Conservation (phyloP, 2,113 vertebrate species). For the Pholis gunnellus region DNA sequence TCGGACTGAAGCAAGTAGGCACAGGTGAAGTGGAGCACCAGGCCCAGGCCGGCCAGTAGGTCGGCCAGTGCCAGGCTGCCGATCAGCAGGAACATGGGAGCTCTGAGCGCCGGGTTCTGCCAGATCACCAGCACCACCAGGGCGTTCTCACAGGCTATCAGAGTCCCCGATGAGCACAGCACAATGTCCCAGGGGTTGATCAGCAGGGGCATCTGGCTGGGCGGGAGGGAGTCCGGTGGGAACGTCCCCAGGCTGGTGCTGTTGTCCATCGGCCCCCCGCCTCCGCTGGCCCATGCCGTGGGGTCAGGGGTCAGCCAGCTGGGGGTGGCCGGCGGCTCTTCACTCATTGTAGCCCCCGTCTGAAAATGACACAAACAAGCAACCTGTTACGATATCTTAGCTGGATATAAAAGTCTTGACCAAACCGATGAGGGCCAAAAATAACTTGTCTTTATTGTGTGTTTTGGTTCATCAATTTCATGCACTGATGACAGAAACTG, state of each 20-base stretch:
- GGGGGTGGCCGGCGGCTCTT: constrained; percentile 90
- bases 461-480: background rate
- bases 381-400: background rate
- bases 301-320: constrained; percentile 90
- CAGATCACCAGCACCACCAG: constrained; percentile 98
- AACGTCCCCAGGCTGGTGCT: constrained; percentile 82
- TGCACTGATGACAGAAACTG: background rate
- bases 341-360: constrained; percentile 94
- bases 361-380: constrained; percentile 64
- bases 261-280: constrained; percentile 86
- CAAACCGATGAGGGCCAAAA: background rate
- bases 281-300: constrained; percentile 84
- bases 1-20: constrained; percentile 96
- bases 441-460: background rate
- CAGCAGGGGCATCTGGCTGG: constrained; percentile 82
- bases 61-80: constrained; percentile 97
- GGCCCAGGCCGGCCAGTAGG: constrained; percentile 94
- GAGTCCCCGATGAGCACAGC: constrained; percentile 95
- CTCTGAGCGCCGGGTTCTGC: constrained; percentile 95
- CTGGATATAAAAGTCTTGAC: background rate
- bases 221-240: constrained; percentile 81
- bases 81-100: constrained; percentile 98
- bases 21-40: constrained; percentile 95
- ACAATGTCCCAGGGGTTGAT: constrained; percentile 99
- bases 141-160: constrained; percentile 98